These are phyloP conservation scores for Todiramphus chloris DNA, from an alignment of 2,113 vertebrate genomes.

Conservation along the genomic window DNA sequence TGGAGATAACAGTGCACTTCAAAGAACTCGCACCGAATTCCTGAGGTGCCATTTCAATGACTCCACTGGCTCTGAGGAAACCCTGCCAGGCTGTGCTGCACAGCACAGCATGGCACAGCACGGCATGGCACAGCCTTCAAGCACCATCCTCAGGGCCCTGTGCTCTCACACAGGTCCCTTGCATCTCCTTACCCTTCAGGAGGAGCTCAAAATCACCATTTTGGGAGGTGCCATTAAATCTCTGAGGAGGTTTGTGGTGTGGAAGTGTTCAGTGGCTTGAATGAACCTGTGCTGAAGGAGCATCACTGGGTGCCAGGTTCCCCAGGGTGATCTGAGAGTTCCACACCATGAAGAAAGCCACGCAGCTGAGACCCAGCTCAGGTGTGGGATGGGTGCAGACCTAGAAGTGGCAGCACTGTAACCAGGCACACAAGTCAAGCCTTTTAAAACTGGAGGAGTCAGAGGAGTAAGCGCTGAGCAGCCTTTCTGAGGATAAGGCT, in stretches of 20 bases:
- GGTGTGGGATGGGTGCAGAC: neutral
- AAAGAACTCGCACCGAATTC: conserved; percentile 46
- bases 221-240: neutral
- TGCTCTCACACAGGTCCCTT: neutral
- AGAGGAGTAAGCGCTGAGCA: neutral
- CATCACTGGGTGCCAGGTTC: rapidly evolving
- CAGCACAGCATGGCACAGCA: no score
- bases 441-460: neutral
- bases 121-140: neutral
- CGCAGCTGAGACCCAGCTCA: neutral
- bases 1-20: conserved; percentile 57
- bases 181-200: neutral
- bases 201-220: neutral
- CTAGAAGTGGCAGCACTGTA: neutral
- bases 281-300: neutral
- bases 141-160: neutral
- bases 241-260: rapidly evolving
- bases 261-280: neutral
- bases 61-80: neutral
- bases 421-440: neutral
- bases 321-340: neutral
- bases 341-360: neutral
- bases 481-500: neutral
- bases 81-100: neutral
- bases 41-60: conserved; percentile 55